Base-by-base conservation (phyloP, 2,113 vertebrate species). In the Oncorhynchus clarkii region DNA sequence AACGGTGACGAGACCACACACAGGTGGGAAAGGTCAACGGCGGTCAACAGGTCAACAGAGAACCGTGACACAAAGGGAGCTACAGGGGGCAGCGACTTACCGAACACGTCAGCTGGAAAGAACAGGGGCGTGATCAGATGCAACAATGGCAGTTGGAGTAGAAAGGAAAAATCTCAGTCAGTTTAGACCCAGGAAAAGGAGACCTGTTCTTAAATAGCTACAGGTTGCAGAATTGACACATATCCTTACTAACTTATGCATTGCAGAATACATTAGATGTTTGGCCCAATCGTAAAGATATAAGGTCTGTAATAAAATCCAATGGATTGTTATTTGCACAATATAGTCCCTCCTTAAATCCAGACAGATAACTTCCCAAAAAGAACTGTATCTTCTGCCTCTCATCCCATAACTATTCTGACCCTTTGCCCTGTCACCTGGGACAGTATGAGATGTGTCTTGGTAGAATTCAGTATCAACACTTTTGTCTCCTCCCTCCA, bases 91-190 rank as follows among this genome's bases (percentile, higher is more conserved):
- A 24, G 67, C 16, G 2, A 85, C 88, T 88, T 59, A 91, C 88
- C 90, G 6, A 87, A 86, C 1, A 89, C 79, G 66, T 91, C 90
- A 24, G 85, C 88, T 89, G 84, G 60, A 39, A 1, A 4, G 48
- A 75, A 75, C 48, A 67, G 16, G 18, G 57, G 80, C 74, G 71
- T 27, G 75, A 84, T 75, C 78, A 80, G 80, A 78, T 0, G 1
- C 29, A 22, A 51, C 51, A n/a, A n/a, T 24, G 48, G 22, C 12
- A 18, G 48, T 6, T 67, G 45, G 77, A 70, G 62, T 39, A 80
- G 4, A 2, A 51, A 78, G 67, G 39, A 45, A 45, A 31, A 54
- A 1, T 14, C 65, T 11, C 74, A 1, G 49, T 83, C 59, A 78
- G 72, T 26, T n/a, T 27, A 70, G 51, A 62, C 59, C n/a, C n/a